Percentiles rank a stretch among this genome's conserved stretches.
phyloP scores from a whole-genome alignment of 2,113 vertebrate genomes.

The Gorilla gorilla region DNA sequence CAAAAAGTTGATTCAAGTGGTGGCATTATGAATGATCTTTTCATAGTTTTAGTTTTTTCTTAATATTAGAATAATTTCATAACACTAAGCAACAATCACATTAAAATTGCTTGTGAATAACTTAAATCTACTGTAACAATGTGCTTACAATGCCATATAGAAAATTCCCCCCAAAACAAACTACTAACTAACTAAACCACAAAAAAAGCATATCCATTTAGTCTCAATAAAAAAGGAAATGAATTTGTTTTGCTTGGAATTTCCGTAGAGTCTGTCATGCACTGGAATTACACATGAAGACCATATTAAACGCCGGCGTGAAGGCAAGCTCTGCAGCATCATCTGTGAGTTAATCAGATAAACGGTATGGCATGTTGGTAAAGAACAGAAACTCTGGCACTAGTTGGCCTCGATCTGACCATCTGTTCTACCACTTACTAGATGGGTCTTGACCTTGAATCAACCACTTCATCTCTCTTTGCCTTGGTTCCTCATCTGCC shows the following conservation, averaged over 20 bases:
- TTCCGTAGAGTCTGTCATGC: neutral
- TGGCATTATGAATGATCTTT: too few species aligned
- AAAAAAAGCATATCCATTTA: neutral
- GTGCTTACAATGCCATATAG: neutral
- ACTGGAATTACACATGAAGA: neutral
- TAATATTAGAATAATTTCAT: neutral
- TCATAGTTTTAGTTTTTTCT: neutral
- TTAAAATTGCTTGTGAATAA: neutral
- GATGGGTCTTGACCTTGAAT: neutral
- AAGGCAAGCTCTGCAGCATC: neutral
- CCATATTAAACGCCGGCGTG: neutral
- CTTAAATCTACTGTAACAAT: neutral
- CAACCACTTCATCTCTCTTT: neutral
- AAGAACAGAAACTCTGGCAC: neutral
- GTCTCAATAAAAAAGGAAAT: neutral
- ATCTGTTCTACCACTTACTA: neutral
- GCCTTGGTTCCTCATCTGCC: neutral
- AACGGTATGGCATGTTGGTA: too few species aligned
- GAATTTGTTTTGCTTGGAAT: neutral
- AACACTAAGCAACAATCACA: neutral
- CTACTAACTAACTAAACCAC: neutral
- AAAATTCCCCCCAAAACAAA: neutral
- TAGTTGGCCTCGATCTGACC: neutral
- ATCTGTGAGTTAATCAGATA: neutral
- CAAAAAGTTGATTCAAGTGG: neutral